Percentiles rank a stretch among this genome's conserved stretches.
phyloP scores from a whole-genome alignment of 2,888 invertebrate species.

The Limenitis camilla region DNA sequence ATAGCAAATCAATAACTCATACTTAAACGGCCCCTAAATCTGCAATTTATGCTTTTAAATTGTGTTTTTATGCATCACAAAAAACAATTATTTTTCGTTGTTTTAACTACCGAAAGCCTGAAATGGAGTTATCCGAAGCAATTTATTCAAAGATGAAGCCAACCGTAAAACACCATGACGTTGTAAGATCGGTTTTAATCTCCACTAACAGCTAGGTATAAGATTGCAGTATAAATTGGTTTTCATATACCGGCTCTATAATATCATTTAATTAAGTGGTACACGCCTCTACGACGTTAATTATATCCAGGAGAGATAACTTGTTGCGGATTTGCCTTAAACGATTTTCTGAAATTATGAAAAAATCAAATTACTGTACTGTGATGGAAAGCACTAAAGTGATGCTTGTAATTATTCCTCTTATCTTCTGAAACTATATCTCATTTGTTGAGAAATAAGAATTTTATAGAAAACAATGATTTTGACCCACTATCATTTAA shows the following conservation, averaged over 20 bases:
- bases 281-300: slow-evolving; percentile 40
- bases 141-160: slow-evolving; percentile 13
- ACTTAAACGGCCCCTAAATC: too few relatives aligned
- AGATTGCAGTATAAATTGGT: slow-evolving; percentile 14
- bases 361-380: not conserved
- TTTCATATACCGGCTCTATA: slow-evolving; percentile 21
- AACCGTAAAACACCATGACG: slow-evolving; percentile 11
- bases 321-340: not conserved
- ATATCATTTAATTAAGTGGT: slow-evolving; percentile 48
- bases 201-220: slow-evolving; percentile 8
- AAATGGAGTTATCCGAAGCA: not conserved
- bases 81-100: too few relatives aligned
- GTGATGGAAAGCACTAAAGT: not conserved
- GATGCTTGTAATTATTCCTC: too few relatives aligned
- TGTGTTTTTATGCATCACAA: too few relatives aligned
- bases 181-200: slow-evolving; percentile 12
- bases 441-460: too few relatives aligned
- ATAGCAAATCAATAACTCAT: too few relatives aligned
- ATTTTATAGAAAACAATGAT: too few relatives aligned
- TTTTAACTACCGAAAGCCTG: not conserved
- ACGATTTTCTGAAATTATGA: not conserved
- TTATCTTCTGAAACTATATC: too few relatives aligned
- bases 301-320: slow-evolving; percentile 26
- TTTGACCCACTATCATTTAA: too few relatives aligned
- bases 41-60: too few relatives aligned